Conservation (phyloP, 1,140 invertebrate genomes). For the Elysia chlorotica region DNA sequence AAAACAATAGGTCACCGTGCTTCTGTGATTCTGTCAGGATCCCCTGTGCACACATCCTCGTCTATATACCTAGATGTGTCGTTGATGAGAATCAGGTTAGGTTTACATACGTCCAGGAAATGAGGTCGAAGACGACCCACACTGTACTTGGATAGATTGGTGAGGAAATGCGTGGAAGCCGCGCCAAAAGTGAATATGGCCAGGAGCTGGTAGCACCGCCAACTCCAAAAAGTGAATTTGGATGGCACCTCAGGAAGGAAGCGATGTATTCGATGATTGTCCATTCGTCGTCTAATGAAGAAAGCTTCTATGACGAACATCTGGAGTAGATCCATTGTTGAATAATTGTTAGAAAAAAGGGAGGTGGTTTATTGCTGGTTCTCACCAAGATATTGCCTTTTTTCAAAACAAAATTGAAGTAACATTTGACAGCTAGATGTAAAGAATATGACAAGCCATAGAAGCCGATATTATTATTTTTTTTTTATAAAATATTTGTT, state of each 20-base stretch:
- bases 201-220: conserved; percentile 14
- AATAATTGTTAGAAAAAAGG: background rate
- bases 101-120: conserved; percentile 74
- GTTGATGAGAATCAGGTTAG: conserved; percentile 26
- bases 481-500: no score
- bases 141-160: conserved; percentile 89
- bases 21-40: conserved; percentile 22
- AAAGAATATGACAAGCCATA: no score
- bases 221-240: no score
- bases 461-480: no score
- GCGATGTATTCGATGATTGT: no score
- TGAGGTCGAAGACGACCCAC: conserved; percentile 91
- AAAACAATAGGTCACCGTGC: no score
- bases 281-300: background rate
- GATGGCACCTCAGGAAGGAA: no score
- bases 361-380: background rate
- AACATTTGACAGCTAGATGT: no score
- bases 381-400: background rate
- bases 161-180: conserved; percentile 72
- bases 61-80: conserved; percentile 20
- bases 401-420: no score
- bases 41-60: conserved; percentile 31
- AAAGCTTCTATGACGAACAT: background rate
- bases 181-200: conserved; percentile 84
- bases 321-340: background rate